A percentile compares a stretch with the other conserved stretches of the same genome.
phyloP scores from a whole-genome alignment of 2,797 vertebrate species.

The Anniella stebbinsi region DNA sequence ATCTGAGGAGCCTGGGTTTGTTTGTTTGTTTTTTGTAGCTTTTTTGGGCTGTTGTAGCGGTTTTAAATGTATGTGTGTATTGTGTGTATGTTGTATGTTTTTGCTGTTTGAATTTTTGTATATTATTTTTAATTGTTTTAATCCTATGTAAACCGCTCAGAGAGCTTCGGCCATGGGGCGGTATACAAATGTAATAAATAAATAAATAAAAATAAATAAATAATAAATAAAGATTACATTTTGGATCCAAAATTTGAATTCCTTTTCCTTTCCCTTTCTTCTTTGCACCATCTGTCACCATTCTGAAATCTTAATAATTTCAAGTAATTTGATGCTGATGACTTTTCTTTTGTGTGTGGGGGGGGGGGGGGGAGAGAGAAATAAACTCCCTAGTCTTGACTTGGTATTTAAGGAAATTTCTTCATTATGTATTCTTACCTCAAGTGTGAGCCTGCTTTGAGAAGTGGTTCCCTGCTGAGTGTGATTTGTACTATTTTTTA shows the following conservation, averaged over 20 bases:
- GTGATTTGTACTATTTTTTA: slow-evolving; percentile 23
- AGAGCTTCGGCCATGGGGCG: too few species aligned
- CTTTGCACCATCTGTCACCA: background rate
- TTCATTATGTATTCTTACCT: slow-evolving; percentile 60
- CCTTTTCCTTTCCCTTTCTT: slow-evolving; percentile 38
- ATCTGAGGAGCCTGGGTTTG: too few species aligned
- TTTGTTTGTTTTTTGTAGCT: too few species aligned
- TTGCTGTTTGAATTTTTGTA: too few species aligned
- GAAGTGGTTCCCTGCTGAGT: slow-evolving; percentile 42
- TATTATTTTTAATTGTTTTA: too few species aligned
- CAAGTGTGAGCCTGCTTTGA: slow-evolving; percentile 37
- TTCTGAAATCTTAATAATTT: slow-evolving; percentile 59
- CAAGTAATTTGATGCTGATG: slow-evolving; percentile 53
- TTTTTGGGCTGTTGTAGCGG: too few species aligned
- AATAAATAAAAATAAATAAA: too few species aligned
- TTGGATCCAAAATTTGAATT: slow-evolving; percentile 12
- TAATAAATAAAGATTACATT: slow-evolving; percentile 47
- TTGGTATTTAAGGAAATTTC: slow-evolving; percentile 53
- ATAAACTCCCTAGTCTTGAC: slow-evolving; percentile 43
- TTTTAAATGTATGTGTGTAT: too few species aligned
- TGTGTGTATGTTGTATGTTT: too few species aligned
- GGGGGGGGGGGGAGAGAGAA: background rate
- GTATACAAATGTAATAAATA: too few species aligned
- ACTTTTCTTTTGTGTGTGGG: slow-evolving; percentile 53
- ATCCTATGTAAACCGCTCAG: too few species aligned